phyloP scores from a whole-genome alignment of 2,888 invertebrate genomes.

The Scaptomyza caliginosa region DNA sequence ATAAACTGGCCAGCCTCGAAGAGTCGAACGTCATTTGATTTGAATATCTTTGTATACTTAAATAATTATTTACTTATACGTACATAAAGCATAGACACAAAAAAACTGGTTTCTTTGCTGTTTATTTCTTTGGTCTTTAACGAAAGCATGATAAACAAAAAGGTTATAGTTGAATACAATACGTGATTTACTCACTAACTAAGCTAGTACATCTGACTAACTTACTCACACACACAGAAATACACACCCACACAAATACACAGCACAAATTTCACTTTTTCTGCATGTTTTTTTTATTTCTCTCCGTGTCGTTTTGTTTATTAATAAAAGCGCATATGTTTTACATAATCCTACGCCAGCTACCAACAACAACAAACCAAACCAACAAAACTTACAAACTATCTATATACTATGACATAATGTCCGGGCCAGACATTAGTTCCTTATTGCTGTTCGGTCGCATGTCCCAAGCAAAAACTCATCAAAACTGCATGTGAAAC shows the following conservation, averaged over 20 bases:
- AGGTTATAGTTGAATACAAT: slow-evolving; percentile 60
- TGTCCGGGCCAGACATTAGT: slow-evolving; percentile 65
- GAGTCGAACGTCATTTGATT: slow-evolving; percentile 36
- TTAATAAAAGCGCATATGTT: slow-evolving; percentile 68
- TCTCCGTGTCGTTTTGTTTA: slow-evolving; percentile 57
- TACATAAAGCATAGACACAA: slow-evolving; percentile 22
- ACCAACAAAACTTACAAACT: slow-evolving; percentile 12
- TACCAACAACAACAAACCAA: too few species aligned
- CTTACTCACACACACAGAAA: slow-evolving; percentile 26
- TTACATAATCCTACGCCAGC: slow-evolving; percentile 68
- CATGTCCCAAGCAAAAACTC: slow-evolving; percentile 39
- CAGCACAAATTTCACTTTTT: slow-evolving; percentile 65
- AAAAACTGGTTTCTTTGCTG: slow-evolving; percentile 56
- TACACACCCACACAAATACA: neutral
- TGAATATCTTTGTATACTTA: slow-evolving; percentile 32
- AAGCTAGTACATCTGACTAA: slow-evolving; percentile 44
- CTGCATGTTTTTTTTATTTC: slow-evolving; percentile 22
- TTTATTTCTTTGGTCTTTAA: slow-evolving; percentile 22
- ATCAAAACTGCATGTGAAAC: slow-evolving; percentile 52
- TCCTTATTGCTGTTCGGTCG: slow-evolving; percentile 65
- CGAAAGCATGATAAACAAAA: too few species aligned
- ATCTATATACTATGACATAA: slow-evolving; percentile 58
- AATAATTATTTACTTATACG: slow-evolving; percentile 17
- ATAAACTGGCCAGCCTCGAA: slow-evolving; percentile 55
- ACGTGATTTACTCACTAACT: slow-evolving; percentile 3